Evolutionary conservation across 1,140 invertebrate species (phyloP).

Genomic region (Euura saliciscinereae): DNA sequence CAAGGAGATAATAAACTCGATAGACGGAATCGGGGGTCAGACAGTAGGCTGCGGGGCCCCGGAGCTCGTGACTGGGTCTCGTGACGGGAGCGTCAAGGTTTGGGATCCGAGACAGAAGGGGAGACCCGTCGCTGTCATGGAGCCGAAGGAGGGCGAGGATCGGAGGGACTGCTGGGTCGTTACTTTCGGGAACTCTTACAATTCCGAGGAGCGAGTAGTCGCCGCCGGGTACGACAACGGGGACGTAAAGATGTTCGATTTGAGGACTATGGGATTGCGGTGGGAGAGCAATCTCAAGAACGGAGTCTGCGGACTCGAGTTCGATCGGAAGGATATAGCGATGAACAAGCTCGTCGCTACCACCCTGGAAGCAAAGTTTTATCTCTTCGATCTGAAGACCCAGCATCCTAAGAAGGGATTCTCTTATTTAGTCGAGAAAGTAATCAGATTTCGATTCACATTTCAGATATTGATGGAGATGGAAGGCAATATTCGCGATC

Average conservation of each 20-base stretch:
- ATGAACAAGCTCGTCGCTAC: constrained; percentile 96
- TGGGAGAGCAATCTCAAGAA: constrained; percentile 96
- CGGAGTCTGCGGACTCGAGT: constrained; percentile 90
- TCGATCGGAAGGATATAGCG: constrained; percentile 91
- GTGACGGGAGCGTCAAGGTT: constrained; percentile 94
- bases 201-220: constrained; percentile 82
- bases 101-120: constrained; percentile 94
- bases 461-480: no score
- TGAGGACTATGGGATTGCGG: constrained; percentile 80
- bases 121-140: constrained; percentile 87
- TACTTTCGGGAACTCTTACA: constrained; percentile 87
- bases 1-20: constrained; percentile 87
- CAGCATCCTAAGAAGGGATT: constrained; percentile 90
- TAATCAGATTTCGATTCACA: constrained; percentile 36
- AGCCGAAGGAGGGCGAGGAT: constrained; percentile 69
- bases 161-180: constrained; percentile 87
- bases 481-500: background rate
- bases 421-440: constrained; percentile 76
- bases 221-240: constrained; percentile 96
- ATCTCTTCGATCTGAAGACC: constrained; percentile 88
- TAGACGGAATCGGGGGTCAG: constrained; percentile 91
- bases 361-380: constrained; percentile 91
- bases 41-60: constrained; percentile 85
- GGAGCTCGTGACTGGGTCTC: constrained; percentile 91
- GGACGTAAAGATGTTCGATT: constrained; percentile 94